Conservation (phyloP, 1,140 invertebrate species). For the Reticulitermes speratus region DNA sequence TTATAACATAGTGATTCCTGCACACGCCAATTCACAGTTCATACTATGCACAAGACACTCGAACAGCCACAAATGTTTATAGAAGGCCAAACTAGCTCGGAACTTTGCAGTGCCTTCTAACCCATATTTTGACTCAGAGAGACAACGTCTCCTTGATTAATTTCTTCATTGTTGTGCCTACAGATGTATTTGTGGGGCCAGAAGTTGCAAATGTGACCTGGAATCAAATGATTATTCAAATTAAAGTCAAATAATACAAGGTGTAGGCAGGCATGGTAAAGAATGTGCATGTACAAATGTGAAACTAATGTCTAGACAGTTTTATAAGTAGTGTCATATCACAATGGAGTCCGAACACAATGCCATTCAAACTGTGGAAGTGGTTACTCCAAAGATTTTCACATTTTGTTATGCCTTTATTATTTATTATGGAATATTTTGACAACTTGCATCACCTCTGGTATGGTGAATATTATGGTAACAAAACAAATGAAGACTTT, state of each 20-base stretch:
- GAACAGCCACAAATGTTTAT: neutral
- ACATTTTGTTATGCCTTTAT: too few species aligned
- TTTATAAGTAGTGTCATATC: too few species aligned
- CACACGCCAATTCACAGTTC: neutral
- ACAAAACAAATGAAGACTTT: too few species aligned
- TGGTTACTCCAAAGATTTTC: too few species aligned
- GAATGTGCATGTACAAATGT: neutral
- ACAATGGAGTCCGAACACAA: too few species aligned
- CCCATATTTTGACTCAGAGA: conserved; percentile 52
- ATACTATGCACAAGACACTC: neutral
- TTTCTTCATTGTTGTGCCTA: conserved; percentile 86
- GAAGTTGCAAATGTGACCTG: conserved; percentile 71
- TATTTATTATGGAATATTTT: too few species aligned
- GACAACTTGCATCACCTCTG: too few species aligned
- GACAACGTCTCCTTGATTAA: conserved; percentile 84
- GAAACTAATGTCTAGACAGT: neutral
- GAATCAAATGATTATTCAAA: conserved; percentile 35
- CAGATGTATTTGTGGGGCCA: conserved; percentile 67
- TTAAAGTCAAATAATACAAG: neutral
- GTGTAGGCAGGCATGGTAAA: neutral
- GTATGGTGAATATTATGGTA: too few species aligned
- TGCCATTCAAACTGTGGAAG: too few species aligned
- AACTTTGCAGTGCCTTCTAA: neutral
- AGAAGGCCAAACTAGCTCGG: neutral
- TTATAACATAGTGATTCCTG: neutral